Evolutionary conservation across 2,888 invertebrate genomes (phyloP), one percentile per base, ranked within the genome.

Genomic region (Euproctis similis): DNA sequence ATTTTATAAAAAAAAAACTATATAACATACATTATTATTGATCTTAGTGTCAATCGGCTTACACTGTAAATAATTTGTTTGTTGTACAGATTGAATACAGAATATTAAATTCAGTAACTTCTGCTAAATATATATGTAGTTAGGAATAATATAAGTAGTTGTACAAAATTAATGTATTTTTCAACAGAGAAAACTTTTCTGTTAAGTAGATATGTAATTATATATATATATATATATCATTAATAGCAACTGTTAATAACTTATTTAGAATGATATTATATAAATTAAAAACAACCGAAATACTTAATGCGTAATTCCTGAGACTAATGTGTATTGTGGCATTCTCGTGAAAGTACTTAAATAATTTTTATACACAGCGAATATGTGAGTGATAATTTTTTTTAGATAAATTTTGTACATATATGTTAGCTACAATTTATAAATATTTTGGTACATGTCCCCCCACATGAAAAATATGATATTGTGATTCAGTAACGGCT

Each of bases 91-190:
- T 58, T 42, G 39, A 32, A 44, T 51, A 52, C 38, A 55, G 44
- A 53, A 48, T 53, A 39, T 54, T 48, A 30, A 49, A 51, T 59
- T 56, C 56, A 57, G 56, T 55, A 53, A 64, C 42, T 53, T 59
- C 45, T 51, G 52, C 68, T 64, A 53, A 42, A 39, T 53, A n/a
- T n/a, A n/a, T n/a, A n/a, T n/a, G n/a, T n/a, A n/a, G n/a, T n/a
- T 64, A 70, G 66, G 61, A 67, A n/a, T n/a, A n/a, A n/a, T n/a
- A 68, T 71, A 71, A 66, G 53, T 66, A 66, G 53, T 39, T 59
- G 50, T 44, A 52, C n/a, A n/a, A n/a, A n/a, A n/a, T 42, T 42
- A 35, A 44, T 55, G 48, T 56, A 51, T 48, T 51, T 52, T 56
- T 46, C 48, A 59, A 49, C 47, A 50, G 56, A 58, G 54, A 55